These are phyloP conservation scores for Varanus komodoensis DNA, from an alignment of 2,113 vertebrate species.

Conservation along the genomic window DNA sequence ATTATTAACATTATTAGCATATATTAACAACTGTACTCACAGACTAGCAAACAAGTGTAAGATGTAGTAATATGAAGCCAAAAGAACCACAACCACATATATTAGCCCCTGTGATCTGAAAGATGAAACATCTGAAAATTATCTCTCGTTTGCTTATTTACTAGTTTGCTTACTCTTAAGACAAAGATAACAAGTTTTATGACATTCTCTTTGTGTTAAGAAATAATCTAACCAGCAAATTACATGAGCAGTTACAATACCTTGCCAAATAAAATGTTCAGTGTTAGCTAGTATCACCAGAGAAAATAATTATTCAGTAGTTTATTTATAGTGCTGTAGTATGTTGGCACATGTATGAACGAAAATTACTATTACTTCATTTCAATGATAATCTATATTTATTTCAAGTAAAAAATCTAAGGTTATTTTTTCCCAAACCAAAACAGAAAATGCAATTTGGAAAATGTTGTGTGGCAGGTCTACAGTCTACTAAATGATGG, in stretches of 20 bases:
- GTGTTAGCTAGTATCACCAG: background rate
- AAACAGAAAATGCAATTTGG: background rate
- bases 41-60: background rate
- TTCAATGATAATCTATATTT: background rate
- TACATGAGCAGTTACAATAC: background rate
- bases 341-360: slow-evolving; percentile 11
- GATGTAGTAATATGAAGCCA: background rate
- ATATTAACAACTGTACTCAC: background rate
- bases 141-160: background rate
- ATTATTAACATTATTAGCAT: background rate
- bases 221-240: too few relatives aligned
- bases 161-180: background rate
- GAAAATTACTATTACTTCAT: background rate
- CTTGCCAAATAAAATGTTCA: background rate
- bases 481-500: background rate
- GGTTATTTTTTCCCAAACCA: background rate
- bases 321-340: background rate
- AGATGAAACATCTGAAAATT: background rate
- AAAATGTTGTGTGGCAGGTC: background rate
- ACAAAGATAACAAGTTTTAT: background rate
- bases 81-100: background rate
- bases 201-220: too few relatives aligned
- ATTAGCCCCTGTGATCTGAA: rapidly evolving
- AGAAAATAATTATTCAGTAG: background rate
- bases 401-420: background rate